Evolutionary conservation across 2,888 invertebrate genomes (phyloP).

Genomic region (Agrochola macilenta): DNA sequence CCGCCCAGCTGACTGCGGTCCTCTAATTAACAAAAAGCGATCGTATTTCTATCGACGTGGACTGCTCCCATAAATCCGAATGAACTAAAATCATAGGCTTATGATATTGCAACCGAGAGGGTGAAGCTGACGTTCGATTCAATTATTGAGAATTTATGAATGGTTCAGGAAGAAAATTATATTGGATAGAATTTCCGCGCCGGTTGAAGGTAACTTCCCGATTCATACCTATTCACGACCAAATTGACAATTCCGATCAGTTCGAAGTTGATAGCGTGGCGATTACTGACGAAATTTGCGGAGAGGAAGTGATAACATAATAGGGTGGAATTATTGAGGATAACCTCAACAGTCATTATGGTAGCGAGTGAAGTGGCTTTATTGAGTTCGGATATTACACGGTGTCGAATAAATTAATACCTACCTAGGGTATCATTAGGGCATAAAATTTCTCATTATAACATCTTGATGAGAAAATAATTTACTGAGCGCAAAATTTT

Average conservation of each 20-base stretch:
- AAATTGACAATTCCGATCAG: slow-evolving; percentile 76
- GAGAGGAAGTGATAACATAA: slow-evolving; percentile 70
- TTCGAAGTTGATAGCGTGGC: slow-evolving; percentile 71
- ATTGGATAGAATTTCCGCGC: slow-evolving; percentile 83
- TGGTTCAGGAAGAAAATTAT: slow-evolving; percentile 83
- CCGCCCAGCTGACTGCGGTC: slow-evolving; percentile 72
- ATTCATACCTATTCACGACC: slow-evolving; percentile 77
- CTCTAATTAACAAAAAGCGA: slow-evolving; percentile 81
- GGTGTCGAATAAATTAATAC: slow-evolving; percentile 60
- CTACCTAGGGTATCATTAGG: not conserved
- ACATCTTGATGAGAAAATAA: slow-evolving; percentile 57
- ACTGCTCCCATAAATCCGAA: slow-evolving; percentile 74
- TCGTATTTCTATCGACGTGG: slow-evolving; percentile 64
- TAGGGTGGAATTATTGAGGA: slow-evolving; percentile 70
- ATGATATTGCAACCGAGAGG: slow-evolving; percentile 78
- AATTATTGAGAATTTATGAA: slow-evolving; percentile 88
- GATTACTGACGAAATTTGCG: slow-evolving; percentile 69
- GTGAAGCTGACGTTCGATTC: slow-evolving; percentile 83
- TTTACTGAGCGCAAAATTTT: slow-evolving; percentile 44
- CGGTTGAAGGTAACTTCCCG: slow-evolving; percentile 80
- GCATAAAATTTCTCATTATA: slow-evolving; percentile 56
- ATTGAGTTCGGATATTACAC: slow-evolving; percentile 59
- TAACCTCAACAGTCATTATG: slow-evolving; percentile 64
- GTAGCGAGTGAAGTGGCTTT: slow-evolving; percentile 58
- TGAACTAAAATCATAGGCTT: slow-evolving; percentile 81